Evolutionary conservation across 92 coral and sea anemone species (phyloP), one percentile per base, ranked within the genome.

Genomic region (Blastomussa wellsi): DNA sequence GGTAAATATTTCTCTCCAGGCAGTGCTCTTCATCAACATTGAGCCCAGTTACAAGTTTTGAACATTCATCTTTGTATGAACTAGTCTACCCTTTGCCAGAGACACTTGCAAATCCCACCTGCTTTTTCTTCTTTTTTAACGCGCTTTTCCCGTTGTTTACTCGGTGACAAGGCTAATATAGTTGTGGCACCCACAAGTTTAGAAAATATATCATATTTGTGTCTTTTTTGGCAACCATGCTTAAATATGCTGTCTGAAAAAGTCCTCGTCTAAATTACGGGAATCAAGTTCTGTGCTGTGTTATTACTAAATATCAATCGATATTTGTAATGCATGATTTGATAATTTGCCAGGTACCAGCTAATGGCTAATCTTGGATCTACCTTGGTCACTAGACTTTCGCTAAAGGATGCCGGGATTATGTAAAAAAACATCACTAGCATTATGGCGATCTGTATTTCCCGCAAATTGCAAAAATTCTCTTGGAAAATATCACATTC

Each of bases 321-420:
- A 78, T 52, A 60, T 71, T 39, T 35, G 14, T 1, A 47, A 35
- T 47, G 11, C 19, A 70, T 19, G 28, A 33, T 38, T 28, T 71
- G 86, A 53, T 37, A 44, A 71, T 36, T 53, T 82, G 71, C 86
- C 86, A 71, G 10, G 52, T 12, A 82, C 86, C 78, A 35, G 86
- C 49, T 39, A 37, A 35, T 22, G 26, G 41, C 8, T 9, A 59
- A 55, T 78, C 24, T 42, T 57, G 71, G 44, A 57, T 17, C 33
- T 0, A 29, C 0, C 35, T 8, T 28, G 68, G 68, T 62, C n/a
- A 62, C 16, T 62, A 35, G 68, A 62, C 16, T 26, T 62, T 62
- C 11, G 68, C 68, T 13, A 51, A 51, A 5, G 57, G 19, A 51
- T 44, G 49, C 12, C 29, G n/a, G n/a, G n/a, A n/a, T 57, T 6